phyloP scores from a whole-genome alignment of 2,888 invertebrate genomes.

The Chrysolina haemoptera region DNA sequence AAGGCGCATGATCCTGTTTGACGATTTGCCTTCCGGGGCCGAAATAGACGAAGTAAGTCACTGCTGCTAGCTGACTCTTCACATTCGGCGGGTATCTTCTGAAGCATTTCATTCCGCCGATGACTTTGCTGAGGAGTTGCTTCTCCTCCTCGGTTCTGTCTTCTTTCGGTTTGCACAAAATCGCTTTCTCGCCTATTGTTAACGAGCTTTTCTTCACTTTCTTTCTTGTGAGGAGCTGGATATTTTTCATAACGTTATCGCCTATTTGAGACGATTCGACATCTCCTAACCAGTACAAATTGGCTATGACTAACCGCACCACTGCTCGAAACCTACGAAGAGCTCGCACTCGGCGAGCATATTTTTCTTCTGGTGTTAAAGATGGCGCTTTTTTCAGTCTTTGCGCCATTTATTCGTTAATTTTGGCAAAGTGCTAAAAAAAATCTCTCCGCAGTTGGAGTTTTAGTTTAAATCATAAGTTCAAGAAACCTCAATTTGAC shows the following conservation, averaged over 20 bases:
- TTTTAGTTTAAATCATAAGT: too few relatives aligned
- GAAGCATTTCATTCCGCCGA: conserved; percentile 77
- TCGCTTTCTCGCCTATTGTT: conserved; percentile 73
- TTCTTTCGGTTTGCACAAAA: conserved; percentile 73
- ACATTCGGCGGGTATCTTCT: conserved; percentile 67
- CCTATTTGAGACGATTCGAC: conserved; percentile 67
- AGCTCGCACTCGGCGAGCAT: conserved; percentile 62
- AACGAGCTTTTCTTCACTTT: conserved; percentile 58
- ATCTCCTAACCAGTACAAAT: conserved; percentile 74
- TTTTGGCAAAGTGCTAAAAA: background rate
- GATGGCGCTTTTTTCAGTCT: conserved; percentile 32
- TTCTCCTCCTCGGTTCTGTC: conserved; percentile 76
- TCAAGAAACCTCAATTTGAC: background rate
- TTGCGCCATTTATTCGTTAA: conserved; percentile 1
- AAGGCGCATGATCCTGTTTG: conserved; percentile 73
- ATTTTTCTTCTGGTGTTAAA: conserved; percentile 55
- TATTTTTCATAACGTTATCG: conserved; percentile 73
- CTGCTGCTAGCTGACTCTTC: conserved; percentile 75
- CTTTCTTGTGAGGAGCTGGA: conserved; percentile 64
- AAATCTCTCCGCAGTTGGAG: too few relatives aligned
- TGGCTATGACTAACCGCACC: conserved; percentile 74
- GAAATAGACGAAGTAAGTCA: conserved; percentile 76
- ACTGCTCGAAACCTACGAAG: conserved; percentile 74
- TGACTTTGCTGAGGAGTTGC: conserved; percentile 73
- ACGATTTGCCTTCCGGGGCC: conserved; percentile 75